Conservation (phyloP, 2,113 vertebrate species). For the Brevimyrus niger region DNA sequence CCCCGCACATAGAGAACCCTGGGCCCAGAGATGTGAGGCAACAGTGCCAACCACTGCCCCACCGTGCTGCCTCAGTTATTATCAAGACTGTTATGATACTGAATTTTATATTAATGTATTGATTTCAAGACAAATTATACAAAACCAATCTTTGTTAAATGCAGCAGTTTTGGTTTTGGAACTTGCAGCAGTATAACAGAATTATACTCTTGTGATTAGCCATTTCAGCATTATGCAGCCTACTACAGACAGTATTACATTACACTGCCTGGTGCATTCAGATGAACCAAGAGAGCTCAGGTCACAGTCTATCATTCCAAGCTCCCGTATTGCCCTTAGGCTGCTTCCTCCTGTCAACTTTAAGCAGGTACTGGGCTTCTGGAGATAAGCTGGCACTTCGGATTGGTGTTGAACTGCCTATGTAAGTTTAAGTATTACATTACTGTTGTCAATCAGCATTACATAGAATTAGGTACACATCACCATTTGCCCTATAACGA, state of each 20-base stretch:
- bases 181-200: neutral
- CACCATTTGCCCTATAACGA: neutral
- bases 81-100: neutral
- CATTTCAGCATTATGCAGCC: neutral
- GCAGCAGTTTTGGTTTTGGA: neutral
- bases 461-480: neutral
- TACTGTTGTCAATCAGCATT: neutral
- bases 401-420: neutral
- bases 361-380: neutral
- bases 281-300: neutral
- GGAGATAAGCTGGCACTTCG: neutral
- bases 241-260: neutral
- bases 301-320: neutral
- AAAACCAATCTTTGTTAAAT: neutral
- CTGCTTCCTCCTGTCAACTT: neutral
- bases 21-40: neutral
- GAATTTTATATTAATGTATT: neutral
- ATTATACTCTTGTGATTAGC: neutral
- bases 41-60: neutral
- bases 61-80: neutral
- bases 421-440: neutral
- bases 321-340: neutral
- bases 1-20: too few relatives aligned
- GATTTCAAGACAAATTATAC: neutral
- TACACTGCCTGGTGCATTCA: neutral